Conservation (phyloP, 2,797 vertebrate genomes). For the Alca torda region DNA sequence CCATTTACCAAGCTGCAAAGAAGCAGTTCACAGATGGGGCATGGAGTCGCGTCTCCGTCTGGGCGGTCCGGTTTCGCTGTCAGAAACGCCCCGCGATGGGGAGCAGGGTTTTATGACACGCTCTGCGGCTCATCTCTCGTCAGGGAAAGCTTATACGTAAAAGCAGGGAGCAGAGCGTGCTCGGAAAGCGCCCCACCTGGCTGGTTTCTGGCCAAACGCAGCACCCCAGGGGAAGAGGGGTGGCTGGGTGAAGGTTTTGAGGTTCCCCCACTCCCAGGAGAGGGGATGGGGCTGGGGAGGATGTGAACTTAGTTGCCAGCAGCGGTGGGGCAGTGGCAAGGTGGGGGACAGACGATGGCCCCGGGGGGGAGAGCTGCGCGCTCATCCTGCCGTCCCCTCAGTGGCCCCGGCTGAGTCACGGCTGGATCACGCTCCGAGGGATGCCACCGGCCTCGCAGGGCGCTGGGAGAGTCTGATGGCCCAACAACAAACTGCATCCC, state of each 20-base stretch:
- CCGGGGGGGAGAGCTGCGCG: background rate
- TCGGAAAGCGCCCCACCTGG: background rate
- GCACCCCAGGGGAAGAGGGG: background rate
- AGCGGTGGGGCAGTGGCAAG: accelerated
- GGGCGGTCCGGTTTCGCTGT: accelerated
- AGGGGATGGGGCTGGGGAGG: background rate
- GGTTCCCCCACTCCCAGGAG: background rate
- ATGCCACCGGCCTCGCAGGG: background rate
- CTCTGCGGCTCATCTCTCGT: background rate
- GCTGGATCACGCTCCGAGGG: background rate
- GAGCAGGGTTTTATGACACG: background rate
- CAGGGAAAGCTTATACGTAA: background rate
- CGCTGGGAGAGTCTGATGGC: background rate
- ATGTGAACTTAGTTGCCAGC: background rate
- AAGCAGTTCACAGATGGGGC: background rate
- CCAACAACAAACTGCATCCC: background rate
- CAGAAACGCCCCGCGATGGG: accelerated
- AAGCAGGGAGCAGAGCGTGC: background rate
- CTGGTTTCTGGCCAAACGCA: background rate
- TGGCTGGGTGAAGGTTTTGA: background rate
- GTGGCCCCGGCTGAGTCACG: background rate
- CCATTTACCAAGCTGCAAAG: background rate
- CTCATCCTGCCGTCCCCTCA: background rate
- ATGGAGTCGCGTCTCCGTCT: background rate
- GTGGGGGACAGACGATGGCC: background rate